Evolutionary conservation across 2,113 vertebrate species (phyloP), one percentile per base, ranked within the genome.

Genomic region (Pelodiscus sinensis): DNA sequence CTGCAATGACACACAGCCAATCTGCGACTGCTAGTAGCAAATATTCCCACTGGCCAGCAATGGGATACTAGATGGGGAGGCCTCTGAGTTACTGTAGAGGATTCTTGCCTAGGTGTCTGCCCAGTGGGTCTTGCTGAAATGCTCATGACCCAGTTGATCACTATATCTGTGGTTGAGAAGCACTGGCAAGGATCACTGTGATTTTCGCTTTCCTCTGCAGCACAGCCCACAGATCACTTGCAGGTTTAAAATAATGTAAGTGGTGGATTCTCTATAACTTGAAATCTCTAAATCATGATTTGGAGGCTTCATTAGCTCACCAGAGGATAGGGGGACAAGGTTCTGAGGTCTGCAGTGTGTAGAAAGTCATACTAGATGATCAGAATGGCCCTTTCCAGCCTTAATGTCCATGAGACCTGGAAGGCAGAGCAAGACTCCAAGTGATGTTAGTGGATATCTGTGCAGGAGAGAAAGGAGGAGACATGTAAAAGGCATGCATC

Each of bases 371-470:
- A 27, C 29, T 16, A n/a, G 62, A 4, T n/a, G 15, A n/a, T n/a
- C 31, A n/a, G 29, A 8, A 16, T 68, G 29, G 31, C n/a, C 29
- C 15, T 16, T n/a, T n/a, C 62, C 16, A n/a, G 31, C 31, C 31
- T n/a, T n/a, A n/a, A 18, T 35, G 65, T 68, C 65, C 31, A 68
- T n/a, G 18, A 71, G 79, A 2, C 3, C 2, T 5, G 27, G 22
- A n/a, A 27, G 35, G 13, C 14, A 24, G 54, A 6, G 1, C 1
- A 54, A 85, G 25, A 52, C 65, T 29, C 31, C 81, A 25, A 81
- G 51, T 16, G 5, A 44, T 14, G 9, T 44, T 75, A 5, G 0
- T 0, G 0, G 38, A 6, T 50, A 78, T 1, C 57, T 65, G 1
- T 65, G 15, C 27, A 31, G 14, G 56, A 55, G 73, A 68, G 73